These are phyloP conservation scores for Etheostoma nigrum DNA, from an alignment of 2,797 vertebrate genomes.

Conservation along the genomic window DNA sequence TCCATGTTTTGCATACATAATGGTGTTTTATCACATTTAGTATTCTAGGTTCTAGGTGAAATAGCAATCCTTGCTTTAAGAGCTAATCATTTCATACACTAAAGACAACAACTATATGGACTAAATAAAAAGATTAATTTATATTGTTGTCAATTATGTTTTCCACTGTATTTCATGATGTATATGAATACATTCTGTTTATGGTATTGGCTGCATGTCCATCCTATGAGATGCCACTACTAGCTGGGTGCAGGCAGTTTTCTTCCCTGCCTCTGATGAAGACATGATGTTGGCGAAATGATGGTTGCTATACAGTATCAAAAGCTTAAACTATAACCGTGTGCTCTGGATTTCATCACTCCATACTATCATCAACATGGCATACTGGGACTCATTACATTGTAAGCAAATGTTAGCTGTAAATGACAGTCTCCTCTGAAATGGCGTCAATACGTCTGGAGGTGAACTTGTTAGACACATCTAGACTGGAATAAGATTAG, in stretches of 20 bases:
- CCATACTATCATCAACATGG: not conserved
- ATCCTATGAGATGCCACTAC: not conserved
- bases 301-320: conserved; percentile 13
- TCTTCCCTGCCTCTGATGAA: conserved; percentile 1
- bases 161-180: not conserved
- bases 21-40: not conserved
- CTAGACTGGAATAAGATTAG: conserved; percentile 62
- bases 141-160: not conserved
- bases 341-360: not conserved
- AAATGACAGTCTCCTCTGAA: conserved; percentile 62
- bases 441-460: conserved; percentile 73
- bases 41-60: not conserved
- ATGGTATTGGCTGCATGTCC: not conserved
- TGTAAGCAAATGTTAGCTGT: conserved; percentile 31
- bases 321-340: conserved; percentile 15
- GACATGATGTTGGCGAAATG: not conserved
- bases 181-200: not conserved
- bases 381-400: conserved; percentile 13
- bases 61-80: not conserved
- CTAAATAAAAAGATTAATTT: not conserved
- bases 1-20: conserved; percentile 8
- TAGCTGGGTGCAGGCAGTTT: not conserved
- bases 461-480: conserved; percentile 71
- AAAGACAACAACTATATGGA: not conserved
- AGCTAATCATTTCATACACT: not conserved